These are phyloP conservation scores for Bicyclus anynana DNA, from an alignment of 1,140 invertebrate species.

Conservation along the genomic window DNA sequence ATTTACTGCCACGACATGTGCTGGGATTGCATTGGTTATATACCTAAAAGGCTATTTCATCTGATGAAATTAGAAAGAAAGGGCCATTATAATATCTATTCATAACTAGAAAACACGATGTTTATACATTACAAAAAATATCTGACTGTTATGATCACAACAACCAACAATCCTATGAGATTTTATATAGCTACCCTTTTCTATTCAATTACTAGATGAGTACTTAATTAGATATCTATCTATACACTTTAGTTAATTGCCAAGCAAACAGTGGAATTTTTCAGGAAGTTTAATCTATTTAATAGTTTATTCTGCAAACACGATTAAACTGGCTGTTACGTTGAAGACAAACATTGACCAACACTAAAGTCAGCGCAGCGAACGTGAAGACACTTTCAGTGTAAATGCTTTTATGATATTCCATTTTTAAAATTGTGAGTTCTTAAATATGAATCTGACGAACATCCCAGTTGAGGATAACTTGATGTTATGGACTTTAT, in stretches of 20 bases:
- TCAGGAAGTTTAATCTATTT: constrained; percentile 22
- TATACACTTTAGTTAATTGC: constrained; percentile 5
- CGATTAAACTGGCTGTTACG: constrained; percentile 10
- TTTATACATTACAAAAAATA: too few relatives aligned
- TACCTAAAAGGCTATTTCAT: too few relatives aligned
- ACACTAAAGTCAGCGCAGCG: not conserved
- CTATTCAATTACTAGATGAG: not conserved
- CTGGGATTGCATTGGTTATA: too few relatives aligned
- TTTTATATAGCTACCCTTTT: too few relatives aligned
- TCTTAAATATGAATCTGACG: constrained; percentile 1
- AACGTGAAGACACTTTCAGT: not conserved
- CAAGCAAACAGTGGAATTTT: constrained; percentile 16
- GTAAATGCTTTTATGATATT: not conserved
- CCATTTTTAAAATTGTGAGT: not conserved
- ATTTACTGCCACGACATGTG: too few relatives aligned
- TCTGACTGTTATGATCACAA: too few relatives aligned
- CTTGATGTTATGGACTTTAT: constrained; percentile 33
- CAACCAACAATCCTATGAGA: too few relatives aligned
- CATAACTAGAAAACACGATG: too few relatives aligned
- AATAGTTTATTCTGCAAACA: constrained; percentile 26
- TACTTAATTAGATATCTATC: not conserved
- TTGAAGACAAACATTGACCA: constrained; percentile 13
- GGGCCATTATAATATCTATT: too few relatives aligned
- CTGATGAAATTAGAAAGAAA: too few relatives aligned
- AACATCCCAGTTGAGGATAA: constrained; percentile 23